Conservation (phyloP, 2,888 invertebrate species). For the Hydraecia micacea region DNA sequence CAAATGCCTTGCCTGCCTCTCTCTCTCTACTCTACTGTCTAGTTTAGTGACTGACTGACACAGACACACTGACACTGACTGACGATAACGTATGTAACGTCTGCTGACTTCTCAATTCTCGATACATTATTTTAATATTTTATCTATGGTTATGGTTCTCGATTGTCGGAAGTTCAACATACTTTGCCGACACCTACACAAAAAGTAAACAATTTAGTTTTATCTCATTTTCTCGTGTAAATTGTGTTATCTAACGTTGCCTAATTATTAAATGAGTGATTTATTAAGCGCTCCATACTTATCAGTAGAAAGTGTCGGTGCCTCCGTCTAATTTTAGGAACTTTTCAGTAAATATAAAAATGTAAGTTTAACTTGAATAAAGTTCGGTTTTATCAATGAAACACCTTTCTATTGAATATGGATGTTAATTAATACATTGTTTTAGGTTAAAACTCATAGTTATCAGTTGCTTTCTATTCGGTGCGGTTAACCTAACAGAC, state of each 20-base stretch:
- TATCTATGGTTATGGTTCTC: too few species aligned
- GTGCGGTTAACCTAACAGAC: slow-evolving; percentile 77
- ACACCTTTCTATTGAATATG: neutral
- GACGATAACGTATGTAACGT: too few species aligned
- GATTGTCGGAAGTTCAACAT: slow-evolving; percentile 39
- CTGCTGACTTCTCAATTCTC: too few species aligned
- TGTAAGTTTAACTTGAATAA: slow-evolving; percentile 60
- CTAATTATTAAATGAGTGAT: slow-evolving; percentile 55
- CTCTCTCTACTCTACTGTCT: too few species aligned
- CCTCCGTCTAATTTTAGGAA: neutral
- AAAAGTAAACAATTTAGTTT: slow-evolving; percentile 75
- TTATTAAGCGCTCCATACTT: slow-evolving; percentile 13
- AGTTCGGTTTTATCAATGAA: slow-evolving; percentile 19
- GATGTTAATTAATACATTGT: slow-evolving; percentile 38
- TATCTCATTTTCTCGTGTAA: slow-evolving; percentile 67
- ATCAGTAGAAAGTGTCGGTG: slow-evolving; percentile 14
- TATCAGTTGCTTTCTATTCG: slow-evolving; percentile 69
- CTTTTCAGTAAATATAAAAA: slow-evolving; percentile 27
- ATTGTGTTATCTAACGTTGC: slow-evolving; percentile 62
- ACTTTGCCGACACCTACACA: slow-evolving; percentile 73
- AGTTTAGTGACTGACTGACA: slow-evolving; percentile 3
- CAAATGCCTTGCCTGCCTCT: slow-evolving; percentile 15
- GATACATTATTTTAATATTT: too few species aligned
- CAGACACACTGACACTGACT: too few species aligned
- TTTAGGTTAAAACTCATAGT: slow-evolving; percentile 78